Evolutionary conservation across 2,797 vertebrate species (phyloP), one percentile per base, ranked within the genome.

Genomic region (Gobionotothen gibberifrons): DNA sequence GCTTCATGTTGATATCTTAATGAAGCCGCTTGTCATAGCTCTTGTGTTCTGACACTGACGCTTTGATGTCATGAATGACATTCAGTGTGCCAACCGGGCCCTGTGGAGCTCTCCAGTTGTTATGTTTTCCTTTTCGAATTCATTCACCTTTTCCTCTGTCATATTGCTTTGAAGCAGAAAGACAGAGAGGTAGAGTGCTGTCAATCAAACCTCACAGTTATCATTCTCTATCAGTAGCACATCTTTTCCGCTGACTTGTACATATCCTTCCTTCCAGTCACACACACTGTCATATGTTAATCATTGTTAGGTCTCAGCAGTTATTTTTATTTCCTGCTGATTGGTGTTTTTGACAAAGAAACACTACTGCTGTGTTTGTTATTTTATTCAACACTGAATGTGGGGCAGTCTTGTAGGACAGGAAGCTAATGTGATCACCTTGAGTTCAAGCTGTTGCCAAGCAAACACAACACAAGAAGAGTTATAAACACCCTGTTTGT

Each of bases 271-370:
- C 13, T 61, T 15, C 49, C 26, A n/a, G 2, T 1, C 57, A 39
- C 52, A 47, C 47, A 51, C 52, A 67, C 21, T 36, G 8, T 36
- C 32, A 36, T 36, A 36, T 36, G 32, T 9, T 26, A 26, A 26
- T 26, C 26, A 26, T 36, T 36, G 32, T 36, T 7, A 36, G 32
- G 32, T 36, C 16, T 9, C 32, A 36, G 3, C 11, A 51, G 12
- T 14, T 67, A 56, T 60, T 74, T 63, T 76, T 63, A 21, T 64
- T 62, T 62, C 48, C 40, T 26, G 44, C 69, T 60, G 55, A 86
- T 87, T 69, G 62, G 69, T 79, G 64, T 49, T 89, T 76, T 85
- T 81, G 76, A 81, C 84, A 85, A 73, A 72, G 66, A 81, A 83
- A 76, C 54, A 47, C 56, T 66, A 64, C 59, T 64, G 64, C 70